A percentile compares a stretch with the other conserved stretches of the same genome.
Conservation (phyloP, 1,140 invertebrate genomes). For the Heliconius nattereri region DNA sequence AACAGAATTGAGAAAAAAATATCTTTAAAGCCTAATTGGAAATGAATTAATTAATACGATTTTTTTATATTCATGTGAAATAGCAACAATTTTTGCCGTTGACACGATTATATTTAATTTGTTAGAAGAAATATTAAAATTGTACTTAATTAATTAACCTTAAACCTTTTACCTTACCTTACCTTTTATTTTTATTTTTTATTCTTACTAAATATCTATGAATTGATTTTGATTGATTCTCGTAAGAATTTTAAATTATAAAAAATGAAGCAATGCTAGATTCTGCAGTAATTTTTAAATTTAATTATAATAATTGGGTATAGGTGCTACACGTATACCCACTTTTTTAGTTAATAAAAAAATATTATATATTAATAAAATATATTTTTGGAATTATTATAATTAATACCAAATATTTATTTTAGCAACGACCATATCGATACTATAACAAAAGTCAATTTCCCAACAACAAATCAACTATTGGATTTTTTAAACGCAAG, state of each 20-base stretch:
- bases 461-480: slow-evolving; percentile 81
- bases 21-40: background rate
- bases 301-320: too few relatives aligned
- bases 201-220: too few relatives aligned
- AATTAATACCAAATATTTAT: slow-evolving; percentile 6
- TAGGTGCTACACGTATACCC: too few relatives aligned
- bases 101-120: too few relatives aligned
- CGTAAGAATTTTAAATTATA: background rate
- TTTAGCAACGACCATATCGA: slow-evolving; percentile 83
- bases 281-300: too few relatives aligned
- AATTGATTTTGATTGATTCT: background rate
- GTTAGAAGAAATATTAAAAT: background rate
- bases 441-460: slow-evolving; percentile 85
- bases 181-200: too few relatives aligned
- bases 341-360: too few relatives aligned
- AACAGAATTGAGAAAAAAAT: background rate
- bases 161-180: too few relatives aligned
- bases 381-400: too few relatives aligned
- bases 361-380: too few relatives aligned
- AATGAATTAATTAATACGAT: background rate
- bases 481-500: slow-evolving; percentile 82
- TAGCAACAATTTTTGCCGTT: background rate
- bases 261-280: background rate
- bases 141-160: background rate
- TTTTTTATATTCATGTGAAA: background rate